Base-by-base conservation (phyloP, 2,888 invertebrate genomes). In the Tetanocera ferruginea region DNA sequence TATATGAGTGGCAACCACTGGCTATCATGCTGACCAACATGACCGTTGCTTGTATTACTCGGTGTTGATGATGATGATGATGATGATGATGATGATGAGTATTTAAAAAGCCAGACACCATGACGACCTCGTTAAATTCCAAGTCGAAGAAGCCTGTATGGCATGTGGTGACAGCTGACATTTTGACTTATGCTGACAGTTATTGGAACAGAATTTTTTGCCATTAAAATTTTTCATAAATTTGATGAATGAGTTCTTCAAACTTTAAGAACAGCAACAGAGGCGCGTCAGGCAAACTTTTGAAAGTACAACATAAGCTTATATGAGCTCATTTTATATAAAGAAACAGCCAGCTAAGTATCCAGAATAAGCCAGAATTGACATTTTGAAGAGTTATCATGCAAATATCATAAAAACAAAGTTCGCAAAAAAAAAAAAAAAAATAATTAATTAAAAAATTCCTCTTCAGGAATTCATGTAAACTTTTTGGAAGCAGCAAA, bases 91-190 rank as follows among this genome's bases (percentile, higher is more conserved):
- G 66, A 34, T 57, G 31, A 31, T 64, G 34, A 17, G 64, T 31
- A 64, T 49, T 74, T 74, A 62, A 51, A 74, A 74, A 49, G 64
- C 75, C 75, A 84, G 84, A 84, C 84, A 83, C 78, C 79, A 82
- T 84, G 84, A 83, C 84, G 78, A 52, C 64, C 67, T 67, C 67
- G 23, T 17, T 55, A 34, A 52, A 51, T 64, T 34, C 37, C 11
- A 64, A 31, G 31, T 52, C 31, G 19, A 5, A 9, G 55, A 8
- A 14, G 19, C 60, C 34, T 62, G 76, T 75, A 78, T 75, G 70
- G 78, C 76, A 79, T 78, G 71, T 67, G 55, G 51, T 67, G 67
- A 34, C 62, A 67, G 62, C 72, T 69, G 75, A 19, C 49, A 66
- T 34, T 51, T 66, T 28, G 11, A 49, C 57, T 57, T 23, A 25